Evolutionary conservation across 2,797 vertebrate genomes (phyloP).

Genomic region (Helarctos malayanus): DNA sequence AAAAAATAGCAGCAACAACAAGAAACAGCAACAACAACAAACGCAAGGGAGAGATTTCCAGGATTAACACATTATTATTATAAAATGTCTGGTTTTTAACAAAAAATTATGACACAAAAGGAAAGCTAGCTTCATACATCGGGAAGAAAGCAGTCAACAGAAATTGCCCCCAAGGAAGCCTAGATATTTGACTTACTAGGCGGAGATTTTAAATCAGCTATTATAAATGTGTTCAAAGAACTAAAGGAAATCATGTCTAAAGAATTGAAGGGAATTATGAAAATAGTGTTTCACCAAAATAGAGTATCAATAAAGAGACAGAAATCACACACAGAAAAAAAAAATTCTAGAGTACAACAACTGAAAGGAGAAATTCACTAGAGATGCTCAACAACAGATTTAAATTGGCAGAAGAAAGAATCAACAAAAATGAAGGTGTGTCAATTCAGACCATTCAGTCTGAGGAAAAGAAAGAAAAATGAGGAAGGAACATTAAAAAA

Average conservation of each 20-base stretch:
- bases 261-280: background rate
- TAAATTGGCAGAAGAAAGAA: background rate
- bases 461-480: background rate
- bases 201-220: background rate
- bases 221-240: background rate
- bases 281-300: background rate
- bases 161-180: background rate
- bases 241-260: background rate
- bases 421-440: background rate
- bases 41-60: background rate
- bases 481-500: background rate
- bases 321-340: background rate
- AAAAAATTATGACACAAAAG: background rate
- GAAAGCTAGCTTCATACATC: background rate
- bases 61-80: background rate
- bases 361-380: background rate
- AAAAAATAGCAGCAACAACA: background rate
- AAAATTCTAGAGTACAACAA: background rate
- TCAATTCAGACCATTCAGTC: background rate
- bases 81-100: background rate
- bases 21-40: background rate
- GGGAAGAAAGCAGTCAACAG: background rate
- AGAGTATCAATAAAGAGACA: background rate
- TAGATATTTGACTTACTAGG: background rate
- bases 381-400: background rate